Evolutionary conservation across 2,113 vertebrate species (phyloP).

Genomic region (Anolis sagrei): DNA sequence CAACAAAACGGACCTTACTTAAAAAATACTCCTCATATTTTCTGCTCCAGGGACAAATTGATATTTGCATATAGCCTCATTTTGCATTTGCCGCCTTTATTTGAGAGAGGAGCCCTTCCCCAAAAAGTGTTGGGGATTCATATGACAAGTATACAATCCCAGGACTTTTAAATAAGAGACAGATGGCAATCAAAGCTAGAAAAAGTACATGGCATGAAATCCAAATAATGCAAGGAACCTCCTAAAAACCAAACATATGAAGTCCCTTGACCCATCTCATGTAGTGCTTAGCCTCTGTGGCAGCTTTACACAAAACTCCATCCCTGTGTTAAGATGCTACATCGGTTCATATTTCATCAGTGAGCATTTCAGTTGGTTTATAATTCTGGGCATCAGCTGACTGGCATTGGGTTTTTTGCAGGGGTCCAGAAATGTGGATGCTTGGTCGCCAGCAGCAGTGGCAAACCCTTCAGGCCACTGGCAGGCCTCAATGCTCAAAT

Average conservation of each 20-base stretch:
- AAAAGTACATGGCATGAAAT: not conserved
- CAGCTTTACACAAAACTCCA: not conserved
- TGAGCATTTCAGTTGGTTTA: not conserved
- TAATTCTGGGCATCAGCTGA: slow-evolving; percentile 64
- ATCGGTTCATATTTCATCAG: slow-evolving; percentile 16
- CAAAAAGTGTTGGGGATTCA: too few relatives aligned
- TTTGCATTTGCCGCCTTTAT: not conserved
- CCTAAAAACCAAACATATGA: not conserved
- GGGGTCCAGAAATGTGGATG: slow-evolving; percentile 12
- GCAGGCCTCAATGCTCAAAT: not conserved
- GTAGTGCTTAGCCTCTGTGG: not conserved
- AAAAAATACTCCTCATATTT: too few relatives aligned
- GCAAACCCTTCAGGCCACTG: not conserved
- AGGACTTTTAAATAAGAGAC: not conserved
- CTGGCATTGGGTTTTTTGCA: slow-evolving; percentile 44
- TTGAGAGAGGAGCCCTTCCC: not conserved
- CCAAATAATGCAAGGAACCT: not conserved
- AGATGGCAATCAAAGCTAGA: not conserved
- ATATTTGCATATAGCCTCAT: not conserved
- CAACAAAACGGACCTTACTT: too few relatives aligned
- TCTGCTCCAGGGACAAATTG: not conserved
- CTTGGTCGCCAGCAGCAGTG: not conserved
- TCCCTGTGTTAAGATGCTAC: not conserved
- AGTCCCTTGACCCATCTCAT: not conserved
- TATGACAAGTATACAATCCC: not conserved